Evolutionary conservation across 2,797 vertebrate species (phyloP).

Genomic region (Ctenosaura bakeri): DNA sequence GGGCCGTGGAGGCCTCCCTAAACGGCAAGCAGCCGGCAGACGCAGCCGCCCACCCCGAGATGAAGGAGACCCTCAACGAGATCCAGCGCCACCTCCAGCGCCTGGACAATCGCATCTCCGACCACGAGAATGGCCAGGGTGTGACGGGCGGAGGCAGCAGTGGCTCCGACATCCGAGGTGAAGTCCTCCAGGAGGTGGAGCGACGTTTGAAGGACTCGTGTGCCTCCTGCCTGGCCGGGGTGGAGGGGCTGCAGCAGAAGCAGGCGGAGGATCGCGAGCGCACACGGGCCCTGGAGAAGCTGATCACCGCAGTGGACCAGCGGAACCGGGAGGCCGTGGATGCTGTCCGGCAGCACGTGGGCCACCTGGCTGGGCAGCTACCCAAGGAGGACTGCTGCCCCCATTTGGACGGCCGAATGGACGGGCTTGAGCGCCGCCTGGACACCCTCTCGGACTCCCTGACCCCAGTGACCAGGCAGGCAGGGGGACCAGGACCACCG

Average conservation of each 20-base stretch:
- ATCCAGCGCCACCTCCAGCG: constrained; percentile 91
- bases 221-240: constrained; percentile 85
- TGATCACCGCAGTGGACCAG: constrained; percentile 86
- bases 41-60: constrained; percentile 86
- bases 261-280: constrained; percentile 88
- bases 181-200: constrained; percentile 84
- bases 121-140: constrained; percentile 86
- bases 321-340: constrained; percentile 84
- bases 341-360: constrained; percentile 76
- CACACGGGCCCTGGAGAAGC: constrained; percentile 87
- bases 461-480: constrained; percentile 78
- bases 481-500: background rate
- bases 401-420: constrained; percentile 75
- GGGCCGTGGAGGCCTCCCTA: constrained; percentile 70
- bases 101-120: constrained; percentile 88
- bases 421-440: constrained; percentile 80
- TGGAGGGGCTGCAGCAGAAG: constrained; percentile 86
- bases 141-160: constrained; percentile 69
- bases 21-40: constrained; percentile 85
- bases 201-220: constrained; percentile 87
- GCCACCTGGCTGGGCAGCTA: constrained; percentile 68
- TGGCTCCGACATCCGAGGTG: constrained; percentile 68
- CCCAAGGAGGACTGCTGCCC: constrained; percentile 79
- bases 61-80: constrained; percentile 89
- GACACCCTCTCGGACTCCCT: constrained; percentile 81